These are phyloP conservation scores for Antennarius maculatus DNA, from an alignment of 2,797 vertebrate species.

Conservation along the genomic window DNA sequence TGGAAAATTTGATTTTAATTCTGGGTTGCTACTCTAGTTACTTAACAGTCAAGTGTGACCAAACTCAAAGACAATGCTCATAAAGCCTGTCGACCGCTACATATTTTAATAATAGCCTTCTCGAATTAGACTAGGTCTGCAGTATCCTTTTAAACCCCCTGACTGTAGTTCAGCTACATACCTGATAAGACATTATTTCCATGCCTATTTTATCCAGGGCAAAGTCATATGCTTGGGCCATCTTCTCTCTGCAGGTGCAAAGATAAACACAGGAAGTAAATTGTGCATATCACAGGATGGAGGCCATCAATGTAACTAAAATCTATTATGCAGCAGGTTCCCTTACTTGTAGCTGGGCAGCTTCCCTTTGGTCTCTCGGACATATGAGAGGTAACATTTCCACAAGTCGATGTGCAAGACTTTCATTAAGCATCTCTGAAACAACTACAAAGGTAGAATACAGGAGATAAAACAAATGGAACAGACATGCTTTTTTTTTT, in stretches of 20 bases:
- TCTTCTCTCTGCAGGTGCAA: constrained; percentile 91
- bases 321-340: neutral
- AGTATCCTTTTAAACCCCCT: too few relatives aligned
- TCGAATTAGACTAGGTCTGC: too few relatives aligned
- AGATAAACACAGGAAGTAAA: neutral
- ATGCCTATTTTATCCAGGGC: constrained; percentile 99
- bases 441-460: constrained; percentile 83
- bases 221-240: constrained; percentile 99
- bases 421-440: constrained; percentile 99
- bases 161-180: constrained; percentile 57
- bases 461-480: neutral
- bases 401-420: constrained; percentile 99
- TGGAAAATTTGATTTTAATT: too few relatives aligned
- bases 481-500: neutral
- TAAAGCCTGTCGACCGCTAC: too few relatives aligned
- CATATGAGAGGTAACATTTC: constrained; percentile 99
- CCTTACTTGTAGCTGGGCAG: constrained; percentile 99
- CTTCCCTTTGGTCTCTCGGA: constrained; percentile 99
- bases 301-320: neutral
- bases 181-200: constrained; percentile 99
- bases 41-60: too few relatives aligned
- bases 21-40: too few relatives aligned
- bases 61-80: too few relatives aligned
- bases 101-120: too few relatives aligned
- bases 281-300: neutral